Evolutionary conservation across 2,888 invertebrate species (phyloP).

Genomic region (Gastrophysa polygoni): DNA sequence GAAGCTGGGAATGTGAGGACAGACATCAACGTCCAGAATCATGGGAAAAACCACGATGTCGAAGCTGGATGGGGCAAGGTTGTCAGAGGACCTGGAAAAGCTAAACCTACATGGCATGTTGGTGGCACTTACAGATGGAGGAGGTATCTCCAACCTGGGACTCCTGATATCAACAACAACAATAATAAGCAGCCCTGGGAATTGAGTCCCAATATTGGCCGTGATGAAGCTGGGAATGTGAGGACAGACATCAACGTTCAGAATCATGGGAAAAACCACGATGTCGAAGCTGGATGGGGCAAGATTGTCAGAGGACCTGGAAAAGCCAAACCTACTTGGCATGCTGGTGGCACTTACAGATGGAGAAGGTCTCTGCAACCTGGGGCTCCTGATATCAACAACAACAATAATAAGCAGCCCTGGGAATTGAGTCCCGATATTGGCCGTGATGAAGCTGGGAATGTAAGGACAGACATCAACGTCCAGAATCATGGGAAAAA

Average conservation of each 20-base stretch:
- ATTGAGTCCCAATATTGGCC: background rate
- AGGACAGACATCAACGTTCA: conserved; percentile 21
- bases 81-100: conserved; percentile 31
- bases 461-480: conserved; percentile 23
- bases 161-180: background rate
- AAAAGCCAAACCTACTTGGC: background rate
- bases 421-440: conserved; percentile 10
- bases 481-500: conserved; percentile 29
- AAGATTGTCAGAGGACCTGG: conserved; percentile 3
- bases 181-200: conserved; percentile 8
- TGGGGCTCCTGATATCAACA: background rate
- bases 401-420: conserved; percentile 3
- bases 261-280: conserved; percentile 30
- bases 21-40: conserved; percentile 22
- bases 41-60: conserved; percentile 32
- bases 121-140: conserved; percentile 30
- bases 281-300: conserved; percentile 28
- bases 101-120: conserved; percentile 31
- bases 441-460: conserved; percentile 23
- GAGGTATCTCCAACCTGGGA: conserved; percentile 5
- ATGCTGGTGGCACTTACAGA: background rate
- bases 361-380: background rate
- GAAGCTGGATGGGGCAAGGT: conserved; percentile 31
- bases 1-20: conserved; percentile 28
- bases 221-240: conserved; percentile 26